These are phyloP conservation scores for Drosophila barbarae DNA, from an alignment of 2,888 invertebrate genomes.

Conservation along the genomic window DNA sequence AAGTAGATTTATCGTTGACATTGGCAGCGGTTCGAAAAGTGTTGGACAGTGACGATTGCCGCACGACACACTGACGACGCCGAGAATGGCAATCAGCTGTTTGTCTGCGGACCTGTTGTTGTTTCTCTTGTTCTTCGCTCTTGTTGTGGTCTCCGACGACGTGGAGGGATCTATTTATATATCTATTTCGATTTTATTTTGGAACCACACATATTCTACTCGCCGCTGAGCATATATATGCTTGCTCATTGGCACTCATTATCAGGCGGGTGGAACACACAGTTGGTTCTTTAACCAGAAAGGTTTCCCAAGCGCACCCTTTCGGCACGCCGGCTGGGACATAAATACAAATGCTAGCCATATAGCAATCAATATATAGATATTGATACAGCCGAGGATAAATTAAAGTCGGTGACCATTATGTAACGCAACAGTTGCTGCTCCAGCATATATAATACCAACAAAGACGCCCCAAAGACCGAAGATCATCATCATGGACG, in stretches of 20 bases:
- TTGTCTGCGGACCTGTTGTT: slow-evolving; percentile 46
- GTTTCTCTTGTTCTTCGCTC: slow-evolving; percentile 32
- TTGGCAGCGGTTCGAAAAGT: not conserved
- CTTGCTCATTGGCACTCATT: slow-evolving; percentile 32
- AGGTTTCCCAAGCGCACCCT: slow-evolving; percentile 5
- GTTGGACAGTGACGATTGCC: not conserved
- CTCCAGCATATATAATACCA: slow-evolving; percentile 16
- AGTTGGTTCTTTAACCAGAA: not conserved
- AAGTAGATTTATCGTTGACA: not conserved
- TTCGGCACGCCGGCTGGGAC: slow-evolving; percentile 38
- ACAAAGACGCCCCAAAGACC: not conserved
- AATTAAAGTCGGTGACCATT: slow-evolving; percentile 47
- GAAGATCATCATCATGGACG: slow-evolving; percentile 83
- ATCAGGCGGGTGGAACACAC: not conserved
- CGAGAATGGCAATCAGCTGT: slow-evolving; percentile 48
- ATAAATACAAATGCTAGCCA: slow-evolving; percentile 11
- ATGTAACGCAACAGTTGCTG: slow-evolving; percentile 51
- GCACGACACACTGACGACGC: not conserved
- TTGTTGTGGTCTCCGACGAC: slow-evolving; percentile 49
- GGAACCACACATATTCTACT: slow-evolving; percentile 57
- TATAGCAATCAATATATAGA: slow-evolving; percentile 31
- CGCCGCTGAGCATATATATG: slow-evolving; percentile 33
- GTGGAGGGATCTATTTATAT: slow-evolving; percentile 70
- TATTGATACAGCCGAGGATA: slow-evolving; percentile 11
- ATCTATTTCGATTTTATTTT: slow-evolving; percentile 60